Conservation (phyloP, 2,797 vertebrate genomes). For the Ptychobarbus kaznakovi region DNA sequence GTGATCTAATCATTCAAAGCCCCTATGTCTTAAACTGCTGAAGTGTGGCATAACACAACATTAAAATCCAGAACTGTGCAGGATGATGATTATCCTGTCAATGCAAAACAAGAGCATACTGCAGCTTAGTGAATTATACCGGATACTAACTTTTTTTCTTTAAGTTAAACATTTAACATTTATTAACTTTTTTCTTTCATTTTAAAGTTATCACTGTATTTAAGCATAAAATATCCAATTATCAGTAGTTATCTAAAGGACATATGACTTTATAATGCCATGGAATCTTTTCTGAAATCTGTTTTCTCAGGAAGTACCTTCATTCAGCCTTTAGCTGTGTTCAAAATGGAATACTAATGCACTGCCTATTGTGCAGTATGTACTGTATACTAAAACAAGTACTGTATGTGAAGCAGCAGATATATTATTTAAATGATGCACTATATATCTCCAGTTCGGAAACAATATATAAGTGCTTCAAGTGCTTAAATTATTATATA, state of each 20-base stretch:
- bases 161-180: too few species aligned
- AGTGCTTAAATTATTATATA: background rate
- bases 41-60: conserved; percentile 26
- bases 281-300: background rate
- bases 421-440: too few species aligned
- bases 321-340: background rate
- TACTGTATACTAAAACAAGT: background rate
- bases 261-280: background rate
- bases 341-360: background rate
- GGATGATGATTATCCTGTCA: background rate
- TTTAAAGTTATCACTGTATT: background rate
- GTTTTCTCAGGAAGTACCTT: background rate
- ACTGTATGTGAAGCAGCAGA: background rate
- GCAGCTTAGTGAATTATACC: background rate
- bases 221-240: background rate
- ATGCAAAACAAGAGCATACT: background rate
- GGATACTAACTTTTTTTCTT: too few species aligned
- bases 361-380: background rate
- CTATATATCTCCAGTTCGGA: too few species aligned
- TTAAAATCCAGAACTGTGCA: conserved; percentile 15
- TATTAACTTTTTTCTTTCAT: background rate
- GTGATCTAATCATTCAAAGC: conserved; percentile 55
- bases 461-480: background rate
- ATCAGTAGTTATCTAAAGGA: background rate
- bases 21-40: conserved; percentile 29